phyloP scores from a whole-genome alignment of 2,797 vertebrate species.

The Gallirallus australis region DNA sequence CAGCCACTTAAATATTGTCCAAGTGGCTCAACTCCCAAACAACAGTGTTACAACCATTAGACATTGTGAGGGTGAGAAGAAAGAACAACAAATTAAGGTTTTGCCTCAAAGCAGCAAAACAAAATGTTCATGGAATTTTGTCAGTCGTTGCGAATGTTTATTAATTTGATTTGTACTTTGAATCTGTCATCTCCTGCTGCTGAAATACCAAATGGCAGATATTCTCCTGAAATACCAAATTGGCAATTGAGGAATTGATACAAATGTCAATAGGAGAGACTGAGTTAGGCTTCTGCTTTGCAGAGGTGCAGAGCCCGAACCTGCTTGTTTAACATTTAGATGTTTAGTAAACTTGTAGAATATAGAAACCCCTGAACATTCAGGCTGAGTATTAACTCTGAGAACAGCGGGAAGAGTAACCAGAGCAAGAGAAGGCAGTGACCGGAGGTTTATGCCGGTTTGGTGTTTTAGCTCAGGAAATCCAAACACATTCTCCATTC shows the following conservation, averaged over 20 bases:
- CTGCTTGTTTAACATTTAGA: neutral
- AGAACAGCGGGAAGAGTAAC: neutral
- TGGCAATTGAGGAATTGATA: neutral
- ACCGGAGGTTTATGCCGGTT: neutral
- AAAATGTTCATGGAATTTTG: neutral
- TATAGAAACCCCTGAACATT: neutral
- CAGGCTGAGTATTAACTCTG: neutral
- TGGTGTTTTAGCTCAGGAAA: neutral
- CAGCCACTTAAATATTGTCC: neutral
- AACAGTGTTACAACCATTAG: neutral
- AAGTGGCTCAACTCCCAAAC: neutral
- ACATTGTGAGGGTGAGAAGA: neutral
- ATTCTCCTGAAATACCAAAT: neutral
- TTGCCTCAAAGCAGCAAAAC: neutral
- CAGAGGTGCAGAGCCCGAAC: neutral
- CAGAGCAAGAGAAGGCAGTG: neutral
- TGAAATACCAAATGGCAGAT: neutral
- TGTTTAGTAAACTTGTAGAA: neutral
- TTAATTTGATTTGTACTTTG: conserved; percentile 34
- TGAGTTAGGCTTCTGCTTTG: neutral
- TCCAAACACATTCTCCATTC: neutral
- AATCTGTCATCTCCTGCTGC: conserved; percentile 29
- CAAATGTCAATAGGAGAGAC: neutral
- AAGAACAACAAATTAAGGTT: neutral
- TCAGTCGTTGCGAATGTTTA: conserved; percentile 16